These are phyloP conservation scores for Harpagifer antarcticus DNA, from an alignment of 2,797 vertebrate genomes.

Conservation along the genomic window DNA sequence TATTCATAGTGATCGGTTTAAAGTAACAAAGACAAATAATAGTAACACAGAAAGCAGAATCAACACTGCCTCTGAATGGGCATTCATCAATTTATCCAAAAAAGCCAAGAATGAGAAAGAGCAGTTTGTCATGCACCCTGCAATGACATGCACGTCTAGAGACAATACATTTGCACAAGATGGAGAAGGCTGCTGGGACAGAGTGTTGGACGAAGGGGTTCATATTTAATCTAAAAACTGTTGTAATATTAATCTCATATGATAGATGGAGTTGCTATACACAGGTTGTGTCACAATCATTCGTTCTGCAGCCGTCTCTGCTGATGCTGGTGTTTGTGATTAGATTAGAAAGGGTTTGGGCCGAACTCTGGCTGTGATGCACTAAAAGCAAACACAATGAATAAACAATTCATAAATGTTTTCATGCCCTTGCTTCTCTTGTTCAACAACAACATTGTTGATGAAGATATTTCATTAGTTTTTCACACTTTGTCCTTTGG, in stretches of 20 bases:
- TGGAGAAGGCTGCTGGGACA: slow-evolving; percentile 52
- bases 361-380: slow-evolving; percentile 18
- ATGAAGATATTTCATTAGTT: slow-evolving; percentile 24
- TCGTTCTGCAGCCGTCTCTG: slow-evolving; percentile 40
- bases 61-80: slow-evolving; percentile 1
- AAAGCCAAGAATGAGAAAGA: slow-evolving; percentile 10
- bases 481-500: slow-evolving; percentile 46
- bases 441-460: slow-evolving; percentile 11
- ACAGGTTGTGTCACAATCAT: slow-evolving; percentile 20
- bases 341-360: slow-evolving; percentile 29
- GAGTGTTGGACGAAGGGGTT: slow-evolving; percentile 32
- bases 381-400: slow-evolving; percentile 18
- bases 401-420: slow-evolving; percentile 25
- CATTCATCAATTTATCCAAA: slow-evolving; percentile 26
- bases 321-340: slow-evolving; percentile 15
- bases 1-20: neutral
- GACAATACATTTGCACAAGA: slow-evolving; percentile 37
- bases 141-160: slow-evolving; percentile 36
- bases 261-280: slow-evolving; percentile 38
- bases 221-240: slow-evolving; percentile 51
- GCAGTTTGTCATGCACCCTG: slow-evolving; percentile 24
- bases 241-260: slow-evolving; percentile 54
- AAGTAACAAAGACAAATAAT: slow-evolving; percentile 19
- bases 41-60: slow-evolving; percentile 23
- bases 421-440: slow-evolving; percentile 26